Base-by-base conservation (phyloP, 2,797 vertebrate species). In the Enteromius treurensis region DNA sequence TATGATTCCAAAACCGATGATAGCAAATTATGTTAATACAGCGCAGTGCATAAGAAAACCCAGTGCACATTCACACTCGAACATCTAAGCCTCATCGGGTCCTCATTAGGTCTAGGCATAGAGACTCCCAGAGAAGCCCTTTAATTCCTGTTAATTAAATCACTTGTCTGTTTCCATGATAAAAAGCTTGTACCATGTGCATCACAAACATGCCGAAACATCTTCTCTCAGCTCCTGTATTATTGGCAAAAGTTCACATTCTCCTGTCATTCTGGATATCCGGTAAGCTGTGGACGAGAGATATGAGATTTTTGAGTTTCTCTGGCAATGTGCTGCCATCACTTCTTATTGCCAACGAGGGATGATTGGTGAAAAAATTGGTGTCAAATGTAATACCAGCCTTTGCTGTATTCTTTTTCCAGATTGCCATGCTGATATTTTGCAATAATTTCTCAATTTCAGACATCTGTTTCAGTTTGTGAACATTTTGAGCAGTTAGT, bases 91-190 rank as follows among this genome's bases (percentile, higher is more conserved):
- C 29, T 67, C 62, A 75, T 5, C 2, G n/a, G 34, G 42, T 86
- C 45, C 32, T 62, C 49, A 62, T 74, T 49, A 74, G 62, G 29
- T 34, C 49, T 26, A 53, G 67, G 17, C 26, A 62, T 65, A 42
- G 17, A 53, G 32, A 29, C 49, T 83, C 47, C 40, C 69, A 1
- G 42, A 53, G 74, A 49, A 65, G 67, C 10, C 83, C 73, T 84
- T 85, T 70, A 78, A 78, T 84, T 80, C 74, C 49, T 26, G 42
- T 32, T 78, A 87, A 87, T 47, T 75, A 15, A 85, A 84, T 84
- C 68, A 81, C 26, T 1, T 5, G 19, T 34, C 11, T 23, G 26
- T 73, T 21, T 73, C 5, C 26, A 73, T 19, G 15, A 19, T 32
- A 49, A 51, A 26, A 73, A 32, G 45, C 17, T 51, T 26, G 8